Percentiles rank a stretch among this genome's conserved stretches.
phyloP scores from a whole-genome alignment of 2,888 invertebrate genomes.

The Machimus rusticus region DNA sequence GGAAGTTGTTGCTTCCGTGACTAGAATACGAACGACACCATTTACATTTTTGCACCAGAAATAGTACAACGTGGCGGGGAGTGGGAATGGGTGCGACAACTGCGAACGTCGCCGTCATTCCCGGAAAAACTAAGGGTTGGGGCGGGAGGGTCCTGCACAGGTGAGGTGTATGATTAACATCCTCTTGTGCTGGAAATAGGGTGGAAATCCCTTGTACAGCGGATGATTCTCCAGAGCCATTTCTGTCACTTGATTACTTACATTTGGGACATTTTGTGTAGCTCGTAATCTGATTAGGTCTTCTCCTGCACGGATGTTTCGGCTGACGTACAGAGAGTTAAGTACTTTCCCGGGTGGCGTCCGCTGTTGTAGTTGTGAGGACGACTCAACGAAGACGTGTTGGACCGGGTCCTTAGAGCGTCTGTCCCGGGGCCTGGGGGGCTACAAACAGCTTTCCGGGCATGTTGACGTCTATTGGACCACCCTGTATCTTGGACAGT shows the following conservation, averaged over 20 bases:
- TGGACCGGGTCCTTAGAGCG: not conserved
- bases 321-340: not conserved
- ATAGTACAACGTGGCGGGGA: not conserved
- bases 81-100: not conserved
- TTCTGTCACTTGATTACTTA: slow-evolving; percentile 34
- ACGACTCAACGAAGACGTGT: not conserved
- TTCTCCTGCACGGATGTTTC: slow-evolving; percentile 9
- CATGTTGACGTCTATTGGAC: not conserved
- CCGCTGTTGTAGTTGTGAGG: not conserved
- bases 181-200: slow-evolving; percentile 4
- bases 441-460: not conserved
- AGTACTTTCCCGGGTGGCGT: not conserved
- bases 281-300: slow-evolving; percentile 32
- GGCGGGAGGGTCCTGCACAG: not conserved
- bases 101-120: not conserved
- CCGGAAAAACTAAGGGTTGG: not conserved
- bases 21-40: slow-evolving; percentile 5
- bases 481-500: not conserved
- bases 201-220: not conserved
- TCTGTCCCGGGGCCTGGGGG: not conserved
- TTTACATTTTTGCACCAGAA: not conserved
- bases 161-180: slow-evolving; percentile 17
- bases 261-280: slow-evolving; percentile 32
- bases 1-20: slow-evolving; percentile 25
- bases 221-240: slow-evolving; percentile 22